A percentile compares a stretch with the other conserved stretches of the same genome.
Conservation (phyloP, 1,140 invertebrate genomes). For the Dolichoris vasculosae region DNA sequence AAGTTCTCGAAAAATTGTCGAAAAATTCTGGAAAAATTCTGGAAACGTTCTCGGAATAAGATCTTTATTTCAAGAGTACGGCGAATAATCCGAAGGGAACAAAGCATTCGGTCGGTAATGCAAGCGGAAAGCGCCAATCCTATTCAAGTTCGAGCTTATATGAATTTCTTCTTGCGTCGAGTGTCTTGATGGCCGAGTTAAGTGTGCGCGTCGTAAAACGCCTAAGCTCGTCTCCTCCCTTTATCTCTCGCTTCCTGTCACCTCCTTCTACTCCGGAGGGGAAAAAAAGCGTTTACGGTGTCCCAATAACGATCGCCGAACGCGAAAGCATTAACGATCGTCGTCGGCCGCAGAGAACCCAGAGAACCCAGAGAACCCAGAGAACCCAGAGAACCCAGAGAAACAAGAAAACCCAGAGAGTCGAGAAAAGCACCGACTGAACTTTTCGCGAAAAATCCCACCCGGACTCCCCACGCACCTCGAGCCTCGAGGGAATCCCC, state of each 20-base stretch:
- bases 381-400: too few species aligned
- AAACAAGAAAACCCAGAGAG: constrained; percentile 39
- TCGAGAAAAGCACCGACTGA: constrained; percentile 41
- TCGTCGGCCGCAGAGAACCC: too few species aligned
- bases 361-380: too few species aligned
- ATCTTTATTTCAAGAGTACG: not conserved
- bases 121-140: not conserved
- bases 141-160: not conserved
- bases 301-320: constrained; percentile 23
- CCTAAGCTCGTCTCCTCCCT: not conserved
- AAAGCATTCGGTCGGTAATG: not conserved
- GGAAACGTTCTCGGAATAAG: too few species aligned
- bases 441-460: constrained; percentile 2
- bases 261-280: too few species aligned
- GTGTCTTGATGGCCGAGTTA: not conserved
- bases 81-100: not conserved
- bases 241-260: not conserved
- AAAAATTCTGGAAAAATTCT: too few species aligned
- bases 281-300: not conserved
- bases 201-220: not conserved
- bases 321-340: constrained; percentile 52
- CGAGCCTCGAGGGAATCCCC: not conserved
- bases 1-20: too few species aligned
- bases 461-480: not conserved
- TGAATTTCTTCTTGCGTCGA: not conserved